phyloP scores from a whole-genome alignment of 2,113 vertebrate genomes.

The Alosa alosa region DNA sequence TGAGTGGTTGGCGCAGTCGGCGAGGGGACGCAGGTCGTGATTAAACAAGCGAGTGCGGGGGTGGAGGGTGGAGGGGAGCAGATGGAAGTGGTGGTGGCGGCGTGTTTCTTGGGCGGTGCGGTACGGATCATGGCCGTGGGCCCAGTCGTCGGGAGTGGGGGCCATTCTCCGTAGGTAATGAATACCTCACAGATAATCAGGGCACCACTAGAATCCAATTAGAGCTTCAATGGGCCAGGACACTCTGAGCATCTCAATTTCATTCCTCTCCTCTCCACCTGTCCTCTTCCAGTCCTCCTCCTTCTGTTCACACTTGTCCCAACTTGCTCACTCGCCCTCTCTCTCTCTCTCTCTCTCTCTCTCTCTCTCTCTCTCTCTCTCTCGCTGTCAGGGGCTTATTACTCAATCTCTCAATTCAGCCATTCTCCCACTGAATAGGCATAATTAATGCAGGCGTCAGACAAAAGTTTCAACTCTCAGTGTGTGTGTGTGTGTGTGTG shows the following conservation, averaged over 20 bases:
- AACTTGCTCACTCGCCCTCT: background rate
- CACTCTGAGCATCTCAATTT: constrained; percentile 33
- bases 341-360: background rate
- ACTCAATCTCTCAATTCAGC: background rate
- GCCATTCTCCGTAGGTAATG: constrained; percentile 25
- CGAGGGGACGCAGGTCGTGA: background rate
- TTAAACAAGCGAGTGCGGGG: background rate
- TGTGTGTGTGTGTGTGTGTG: constrained; percentile 6
- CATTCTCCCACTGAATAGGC: background rate
- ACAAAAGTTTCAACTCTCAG: constrained; percentile 1
- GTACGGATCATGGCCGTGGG: background rate
- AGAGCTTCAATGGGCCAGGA: constrained; percentile 20
- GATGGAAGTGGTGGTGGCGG: background rate
- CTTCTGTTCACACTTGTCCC: background rate
- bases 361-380: background rate
- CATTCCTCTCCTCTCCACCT: background rate
- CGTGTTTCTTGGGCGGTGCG: background rate
- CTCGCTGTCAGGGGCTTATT: background rate
- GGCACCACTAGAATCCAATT: constrained; percentile 26
- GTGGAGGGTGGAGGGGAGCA: background rate
- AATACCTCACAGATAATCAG: constrained; percentile 27
- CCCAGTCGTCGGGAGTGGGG: background rate
- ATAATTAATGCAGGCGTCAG: constrained; percentile 12
- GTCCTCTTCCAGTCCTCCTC: background rate
- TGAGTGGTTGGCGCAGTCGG: background rate